Evolutionary conservation across 92 coral and sea anemone species (phyloP).

Genomic region (Porites lobata): DNA sequence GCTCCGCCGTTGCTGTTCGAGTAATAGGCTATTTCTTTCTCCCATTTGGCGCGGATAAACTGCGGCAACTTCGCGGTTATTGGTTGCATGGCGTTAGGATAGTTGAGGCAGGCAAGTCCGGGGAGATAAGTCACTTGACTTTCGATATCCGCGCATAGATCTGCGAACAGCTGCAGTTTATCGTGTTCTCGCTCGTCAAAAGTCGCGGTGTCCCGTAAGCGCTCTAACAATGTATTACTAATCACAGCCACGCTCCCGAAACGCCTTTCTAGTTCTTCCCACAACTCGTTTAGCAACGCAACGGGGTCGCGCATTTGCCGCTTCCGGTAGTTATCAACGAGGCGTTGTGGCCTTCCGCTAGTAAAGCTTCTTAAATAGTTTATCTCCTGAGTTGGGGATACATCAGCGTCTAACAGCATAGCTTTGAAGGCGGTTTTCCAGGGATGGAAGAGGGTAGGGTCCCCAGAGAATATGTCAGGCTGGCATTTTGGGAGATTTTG

Average conservation of each 20-base stretch:
- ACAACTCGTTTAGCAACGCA: slow-evolving; percentile 41
- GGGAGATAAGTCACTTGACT: slow-evolving; percentile 63
- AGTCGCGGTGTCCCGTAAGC: slow-evolving; percentile 22
- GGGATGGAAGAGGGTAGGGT: slow-evolving; percentile 57
- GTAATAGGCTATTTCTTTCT: slow-evolving; percentile 3
- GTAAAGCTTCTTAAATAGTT: slow-evolving; percentile 72
- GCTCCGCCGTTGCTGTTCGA: neutral
- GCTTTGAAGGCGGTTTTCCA: slow-evolving; percentile 69
- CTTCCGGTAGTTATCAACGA: slow-evolving; percentile 69
- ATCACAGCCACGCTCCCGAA: slow-evolving; percentile 57
- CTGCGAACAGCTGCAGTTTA: slow-evolving; percentile 59
- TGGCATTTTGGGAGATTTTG: too few species aligned
- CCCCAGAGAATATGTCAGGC: slow-evolving; percentile 30
- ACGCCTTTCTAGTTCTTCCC: slow-evolving; percentile 55
- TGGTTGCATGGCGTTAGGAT: slow-evolving; percentile 24
- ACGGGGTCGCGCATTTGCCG: slow-evolving; percentile 50
- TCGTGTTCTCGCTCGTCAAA: slow-evolving; percentile 48
- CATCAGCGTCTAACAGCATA: slow-evolving; percentile 44
- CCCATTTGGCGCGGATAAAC: neutral
- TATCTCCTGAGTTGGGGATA: slow-evolving; percentile 53
- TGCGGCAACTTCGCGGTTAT: slow-evolving; percentile 22
- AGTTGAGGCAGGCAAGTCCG: slow-evolving; percentile 63
- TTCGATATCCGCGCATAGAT: slow-evolving; percentile 70
- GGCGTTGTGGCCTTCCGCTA: slow-evolving; percentile 49
- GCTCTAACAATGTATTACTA: slow-evolving; percentile 19